These are phyloP conservation scores for Phortica okadai DNA, from an alignment of 2,888 invertebrate species.

Conservation along the genomic window DNA sequence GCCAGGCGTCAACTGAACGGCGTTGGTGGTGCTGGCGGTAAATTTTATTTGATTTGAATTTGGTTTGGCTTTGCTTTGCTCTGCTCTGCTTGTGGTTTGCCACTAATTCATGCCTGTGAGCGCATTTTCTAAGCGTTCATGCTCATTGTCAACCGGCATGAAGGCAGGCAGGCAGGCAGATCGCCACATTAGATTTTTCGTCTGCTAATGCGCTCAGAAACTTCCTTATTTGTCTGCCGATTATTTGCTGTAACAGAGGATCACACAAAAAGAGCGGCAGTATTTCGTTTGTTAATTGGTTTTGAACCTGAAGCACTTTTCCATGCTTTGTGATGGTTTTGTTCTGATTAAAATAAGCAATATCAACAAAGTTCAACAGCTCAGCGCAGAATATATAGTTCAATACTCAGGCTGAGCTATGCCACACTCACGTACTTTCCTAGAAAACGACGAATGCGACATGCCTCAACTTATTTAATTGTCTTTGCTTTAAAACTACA, in stretches of 20 bases:
- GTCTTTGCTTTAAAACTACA: background rate
- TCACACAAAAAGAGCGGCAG: background rate
- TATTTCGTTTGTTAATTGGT: constrained; percentile 58
- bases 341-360: constrained; percentile 9
- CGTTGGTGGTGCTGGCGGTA: constrained; percentile 56
- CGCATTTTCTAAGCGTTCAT: constrained; percentile 10
- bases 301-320: constrained; percentile 60
- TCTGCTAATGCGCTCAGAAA: constrained; percentile 48
- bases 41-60: constrained; percentile 68
- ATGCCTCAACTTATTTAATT: background rate
- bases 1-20: constrained; percentile 23
- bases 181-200: constrained; percentile 48
- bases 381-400: background rate
- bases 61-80: constrained; percentile 38
- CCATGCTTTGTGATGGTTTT: constrained; percentile 8
- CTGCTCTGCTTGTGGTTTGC: constrained; percentile 12
- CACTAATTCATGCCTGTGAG: background rate
- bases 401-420: background rate
- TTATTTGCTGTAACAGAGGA: background rate
- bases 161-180: constrained; percentile 17
- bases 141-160: constrained; percentile 34
- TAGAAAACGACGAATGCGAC: background rate
- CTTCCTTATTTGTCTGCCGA: constrained; percentile 61
- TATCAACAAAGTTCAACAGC: background rate
- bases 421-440: background rate